Conservation (phyloP, 2,113 vertebrate genomes). For the Strix uralensis region DNA sequence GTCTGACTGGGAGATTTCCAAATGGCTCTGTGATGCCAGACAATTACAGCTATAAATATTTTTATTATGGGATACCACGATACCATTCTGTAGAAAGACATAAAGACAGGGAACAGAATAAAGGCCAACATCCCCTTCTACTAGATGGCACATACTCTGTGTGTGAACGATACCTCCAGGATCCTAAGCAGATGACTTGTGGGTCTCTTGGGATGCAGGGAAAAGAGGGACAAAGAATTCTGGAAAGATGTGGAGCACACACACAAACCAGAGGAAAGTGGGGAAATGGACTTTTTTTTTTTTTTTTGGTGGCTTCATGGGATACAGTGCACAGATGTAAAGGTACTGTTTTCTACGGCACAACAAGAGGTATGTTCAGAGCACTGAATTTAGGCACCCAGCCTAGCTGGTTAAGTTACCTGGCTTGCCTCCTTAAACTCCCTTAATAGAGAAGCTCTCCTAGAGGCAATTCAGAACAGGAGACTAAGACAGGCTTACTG, state of each 20-base stretch:
- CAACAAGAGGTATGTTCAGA: neutral
- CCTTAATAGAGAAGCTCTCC: neutral
- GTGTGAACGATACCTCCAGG: neutral
- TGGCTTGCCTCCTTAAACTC: neutral
- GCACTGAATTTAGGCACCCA: neutral
- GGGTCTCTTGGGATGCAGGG: neutral
- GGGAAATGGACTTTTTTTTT: neutral
- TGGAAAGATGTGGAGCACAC: neutral
- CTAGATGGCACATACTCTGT: neutral
- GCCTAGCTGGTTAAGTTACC: neutral
- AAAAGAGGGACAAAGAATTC: neutral
- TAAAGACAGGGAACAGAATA: neutral
- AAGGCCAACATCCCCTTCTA: neutral
- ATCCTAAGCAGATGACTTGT: neutral
- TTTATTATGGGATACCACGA: neutral
- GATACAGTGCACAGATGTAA: neutral
- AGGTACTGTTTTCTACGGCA: neutral
- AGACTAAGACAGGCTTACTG: neutral
- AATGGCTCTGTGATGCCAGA: neutral
- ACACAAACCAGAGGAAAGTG: neutral
- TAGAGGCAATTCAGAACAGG: neutral
- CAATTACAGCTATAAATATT: neutral
- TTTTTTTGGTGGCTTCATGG: neutral
- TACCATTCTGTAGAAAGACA: neutral
- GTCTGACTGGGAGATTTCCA: neutral